Percentiles rank a stretch among this genome's conserved stretches.
Conservation (phyloP, 1,140 invertebrate species). For the Papilio polytes region DNA sequence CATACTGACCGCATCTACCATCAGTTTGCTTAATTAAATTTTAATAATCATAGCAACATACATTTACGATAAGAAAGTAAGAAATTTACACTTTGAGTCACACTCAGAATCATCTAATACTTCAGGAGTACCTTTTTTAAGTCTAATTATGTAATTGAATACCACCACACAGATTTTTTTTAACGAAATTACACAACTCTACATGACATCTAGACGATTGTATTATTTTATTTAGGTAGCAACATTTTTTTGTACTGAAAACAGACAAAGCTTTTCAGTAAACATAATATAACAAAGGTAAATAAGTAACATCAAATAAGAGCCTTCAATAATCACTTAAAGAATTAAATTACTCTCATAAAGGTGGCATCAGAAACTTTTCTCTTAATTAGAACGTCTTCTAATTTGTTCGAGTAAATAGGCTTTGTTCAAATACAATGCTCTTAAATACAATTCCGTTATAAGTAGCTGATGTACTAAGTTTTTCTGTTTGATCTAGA, state of each 20-base stretch:
- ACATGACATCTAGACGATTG: background rate
- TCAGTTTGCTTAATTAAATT: background rate
- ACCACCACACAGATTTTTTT: background rate
- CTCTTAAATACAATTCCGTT: background rate
- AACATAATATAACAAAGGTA: background rate
- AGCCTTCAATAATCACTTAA: conserved; percentile 4
- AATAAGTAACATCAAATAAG: conserved; percentile 6
- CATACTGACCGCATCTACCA: conserved; percentile 20
- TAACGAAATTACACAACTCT: background rate
- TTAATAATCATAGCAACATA: background rate
- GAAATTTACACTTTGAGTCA: background rate
- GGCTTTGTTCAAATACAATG: conserved; percentile 9
- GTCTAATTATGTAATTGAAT: too few relatives aligned
- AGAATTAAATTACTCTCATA: conserved; percentile 24
- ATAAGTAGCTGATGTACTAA: background rate
- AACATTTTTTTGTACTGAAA: background rate
- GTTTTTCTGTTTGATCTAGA: background rate
- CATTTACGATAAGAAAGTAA: too few relatives aligned
- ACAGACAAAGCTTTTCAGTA: conserved; percentile 14
- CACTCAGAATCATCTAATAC: background rate
- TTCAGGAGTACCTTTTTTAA: background rate
- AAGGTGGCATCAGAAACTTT: conserved; percentile 19
- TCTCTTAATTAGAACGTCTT: conserved; percentile 15
- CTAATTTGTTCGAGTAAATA: conserved; percentile 22
- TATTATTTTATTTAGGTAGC: background rate